These are phyloP conservation scores for Laupala kohalensis DNA, from an alignment of 1,140 invertebrate species.

Conservation along the genomic window DNA sequence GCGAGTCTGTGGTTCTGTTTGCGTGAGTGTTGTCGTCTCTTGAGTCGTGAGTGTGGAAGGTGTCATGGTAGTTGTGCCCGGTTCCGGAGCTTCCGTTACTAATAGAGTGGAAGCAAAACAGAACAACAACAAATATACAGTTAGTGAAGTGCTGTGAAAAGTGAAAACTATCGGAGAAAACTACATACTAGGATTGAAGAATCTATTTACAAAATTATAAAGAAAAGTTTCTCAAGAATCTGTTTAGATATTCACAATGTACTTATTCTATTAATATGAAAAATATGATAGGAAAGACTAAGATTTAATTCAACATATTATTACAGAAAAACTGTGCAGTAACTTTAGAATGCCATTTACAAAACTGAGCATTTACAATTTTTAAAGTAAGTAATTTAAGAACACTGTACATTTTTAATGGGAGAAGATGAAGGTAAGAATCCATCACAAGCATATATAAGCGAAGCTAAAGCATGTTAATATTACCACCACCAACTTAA, in stretches of 20 bases:
- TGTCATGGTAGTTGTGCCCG: constrained; percentile 7
- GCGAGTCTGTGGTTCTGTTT: constrained; percentile 3
- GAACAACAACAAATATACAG: constrained; percentile 13
- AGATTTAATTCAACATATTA: neutral
- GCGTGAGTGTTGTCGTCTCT: neutral
- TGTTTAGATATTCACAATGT: constrained; percentile 11
- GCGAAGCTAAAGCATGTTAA: neutral
- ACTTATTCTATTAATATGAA: neutral
- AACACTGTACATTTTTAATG: neutral
- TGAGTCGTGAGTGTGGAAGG: neutral
- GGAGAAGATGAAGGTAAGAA: neutral
- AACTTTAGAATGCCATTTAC: neutral
- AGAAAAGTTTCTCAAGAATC: constrained; percentile 8
- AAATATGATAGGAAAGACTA: constrained; percentile 4
- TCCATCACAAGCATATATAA: neutral
- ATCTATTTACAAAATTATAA: neutral
- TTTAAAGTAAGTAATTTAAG: neutral
- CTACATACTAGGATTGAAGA: neutral
- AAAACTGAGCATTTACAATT: neutral
- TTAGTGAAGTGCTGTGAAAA: constrained; percentile 11
- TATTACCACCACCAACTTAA: neutral
- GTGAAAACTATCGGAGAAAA: neutral
- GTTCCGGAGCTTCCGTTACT: constrained; percentile 2
- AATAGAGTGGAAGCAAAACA: constrained; percentile 6
- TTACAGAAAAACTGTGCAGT: neutral